A percentile compares a stretch with the other conserved stretches of the same genome.
Evolutionary conservation across 1,140 invertebrate genomes (phyloP).

Genomic region (Planococcus citri): DNA sequence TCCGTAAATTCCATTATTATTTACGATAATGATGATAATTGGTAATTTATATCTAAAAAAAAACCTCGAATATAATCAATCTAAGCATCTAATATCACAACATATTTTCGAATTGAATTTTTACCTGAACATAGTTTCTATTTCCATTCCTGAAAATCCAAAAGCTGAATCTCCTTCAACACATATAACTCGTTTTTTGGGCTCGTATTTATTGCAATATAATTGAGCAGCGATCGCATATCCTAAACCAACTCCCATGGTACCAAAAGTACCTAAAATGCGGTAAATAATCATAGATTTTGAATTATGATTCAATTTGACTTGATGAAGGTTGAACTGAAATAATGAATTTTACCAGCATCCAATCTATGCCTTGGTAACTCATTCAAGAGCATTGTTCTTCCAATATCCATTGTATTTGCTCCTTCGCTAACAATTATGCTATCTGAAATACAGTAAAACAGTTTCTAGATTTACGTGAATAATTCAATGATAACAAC

Average conservation of each 20-base stretch:
- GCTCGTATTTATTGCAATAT: conserved; percentile 67
- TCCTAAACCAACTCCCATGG: conserved; percentile 91
- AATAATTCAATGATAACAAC: neutral
- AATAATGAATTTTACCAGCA: conserved; percentile 43
- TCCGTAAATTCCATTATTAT: conserved; percentile 87
- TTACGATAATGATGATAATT: conserved; percentile 80
- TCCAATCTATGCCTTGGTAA: conserved; percentile 73
- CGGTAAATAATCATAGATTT: conserved; percentile 12
- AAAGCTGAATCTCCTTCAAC: conserved; percentile 76
- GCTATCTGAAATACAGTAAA: conserved; percentile 45
- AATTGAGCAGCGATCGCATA: conserved; percentile 87
- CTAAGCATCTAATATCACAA: neutral
- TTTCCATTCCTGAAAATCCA: conserved; percentile 95
- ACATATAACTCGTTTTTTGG: conserved; percentile 66
- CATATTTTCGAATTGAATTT: neutral
- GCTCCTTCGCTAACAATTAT: conserved; percentile 96
- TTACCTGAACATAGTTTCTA: conserved; percentile 82
- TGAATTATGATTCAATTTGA: conserved; percentile 10
- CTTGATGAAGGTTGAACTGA: neutral
- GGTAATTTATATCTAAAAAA: conserved; percentile 72
- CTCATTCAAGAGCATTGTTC: conserved; percentile 71
- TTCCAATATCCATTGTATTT: conserved; percentile 96
- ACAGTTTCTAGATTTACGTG: neutral
- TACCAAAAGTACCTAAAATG: conserved; percentile 67
- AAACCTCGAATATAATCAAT: conserved; percentile 14